A percentile compares a stretch with the other conserved stretches of the same genome.
phyloP scores from a whole-genome alignment of 2,888 invertebrate genomes.

The Stenoptilia bipunctidactyla region DNA sequence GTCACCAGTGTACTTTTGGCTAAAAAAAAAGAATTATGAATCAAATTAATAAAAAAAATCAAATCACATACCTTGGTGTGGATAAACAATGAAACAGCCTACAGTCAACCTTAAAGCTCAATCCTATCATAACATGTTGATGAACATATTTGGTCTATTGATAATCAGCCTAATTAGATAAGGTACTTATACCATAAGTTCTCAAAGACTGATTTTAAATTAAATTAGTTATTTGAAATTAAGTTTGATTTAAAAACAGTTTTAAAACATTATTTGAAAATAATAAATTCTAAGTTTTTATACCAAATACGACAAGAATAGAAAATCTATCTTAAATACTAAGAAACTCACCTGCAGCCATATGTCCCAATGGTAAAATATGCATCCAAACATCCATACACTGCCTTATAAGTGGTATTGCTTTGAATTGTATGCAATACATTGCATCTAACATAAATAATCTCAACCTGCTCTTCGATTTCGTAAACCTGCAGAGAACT shows the following conservation, averaged over 20 bases:
- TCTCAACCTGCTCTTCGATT: slow-evolving; percentile 36
- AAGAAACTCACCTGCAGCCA: slow-evolving; percentile 39
- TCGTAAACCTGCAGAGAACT: slow-evolving; percentile 41
- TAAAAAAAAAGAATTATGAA: slow-evolving; percentile 5
- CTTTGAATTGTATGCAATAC: slow-evolving; percentile 55
- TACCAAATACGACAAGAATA: slow-evolving; percentile 1
- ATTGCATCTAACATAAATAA: slow-evolving; percentile 54
- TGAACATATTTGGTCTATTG: no score
- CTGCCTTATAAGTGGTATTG: slow-evolving; percentile 43
- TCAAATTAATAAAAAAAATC: no score
- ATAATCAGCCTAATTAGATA: no score
- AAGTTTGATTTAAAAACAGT: no score
- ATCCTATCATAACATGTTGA: no score
- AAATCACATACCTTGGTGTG: no score
- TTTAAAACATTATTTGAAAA: no score
- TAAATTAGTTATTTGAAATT: no score
- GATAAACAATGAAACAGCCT: no score
- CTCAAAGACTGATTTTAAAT: no score
- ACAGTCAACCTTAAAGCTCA: no score
- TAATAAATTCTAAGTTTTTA: not conserved
- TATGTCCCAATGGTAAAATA: slow-evolving; percentile 45
- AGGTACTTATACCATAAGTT: no score
- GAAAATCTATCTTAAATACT: not conserved
- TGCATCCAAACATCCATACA: slow-evolving; percentile 54
- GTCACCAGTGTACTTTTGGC: slow-evolving; percentile 33